Conservation (phyloP, 2,113 vertebrate species). For the Riparia riparia region DNA sequence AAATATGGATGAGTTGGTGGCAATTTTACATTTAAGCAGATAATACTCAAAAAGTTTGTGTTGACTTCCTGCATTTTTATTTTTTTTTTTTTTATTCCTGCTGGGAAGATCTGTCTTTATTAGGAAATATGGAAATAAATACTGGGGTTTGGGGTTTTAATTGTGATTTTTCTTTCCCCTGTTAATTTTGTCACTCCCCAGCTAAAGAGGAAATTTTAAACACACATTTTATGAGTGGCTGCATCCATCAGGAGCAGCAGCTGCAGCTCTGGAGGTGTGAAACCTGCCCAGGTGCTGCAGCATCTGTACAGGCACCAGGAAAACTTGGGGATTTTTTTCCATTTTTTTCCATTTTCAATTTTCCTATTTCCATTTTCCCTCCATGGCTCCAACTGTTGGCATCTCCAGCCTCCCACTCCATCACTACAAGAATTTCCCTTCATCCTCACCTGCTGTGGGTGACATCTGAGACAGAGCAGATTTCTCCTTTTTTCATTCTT, state of each 20-base stretch:
- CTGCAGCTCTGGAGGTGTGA: not conserved
- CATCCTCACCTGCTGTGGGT: not conserved
- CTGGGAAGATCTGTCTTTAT: not conserved
- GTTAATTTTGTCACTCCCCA: not conserved
- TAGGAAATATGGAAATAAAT: not conserved
- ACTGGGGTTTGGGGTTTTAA: fast-evolving
- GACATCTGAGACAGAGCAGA: not conserved
- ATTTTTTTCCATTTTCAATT: too few relatives aligned
- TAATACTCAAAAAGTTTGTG: not conserved
- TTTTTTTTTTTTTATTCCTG: not conserved
- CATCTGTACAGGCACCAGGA: not conserved
- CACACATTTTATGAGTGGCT: not conserved
- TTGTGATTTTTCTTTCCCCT: not conserved
- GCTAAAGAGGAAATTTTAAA: not conserved
- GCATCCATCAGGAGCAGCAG: not conserved
- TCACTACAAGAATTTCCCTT: not conserved
- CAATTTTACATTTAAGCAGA: not conserved
- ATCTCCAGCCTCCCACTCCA: not conserved
- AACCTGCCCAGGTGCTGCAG: not conserved
- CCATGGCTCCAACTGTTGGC: not conserved
- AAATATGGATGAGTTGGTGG: not conserved
- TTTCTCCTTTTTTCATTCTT: not conserved
- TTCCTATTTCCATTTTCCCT: not conserved
- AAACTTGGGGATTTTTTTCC: not conserved
- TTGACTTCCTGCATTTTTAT: not conserved